A percentile compares a stretch with the other conserved stretches of the same genome.
Evolutionary conservation across 1,140 invertebrate genomes (phyloP).

Genomic region (Cyphomyrmex costatus): DNA sequence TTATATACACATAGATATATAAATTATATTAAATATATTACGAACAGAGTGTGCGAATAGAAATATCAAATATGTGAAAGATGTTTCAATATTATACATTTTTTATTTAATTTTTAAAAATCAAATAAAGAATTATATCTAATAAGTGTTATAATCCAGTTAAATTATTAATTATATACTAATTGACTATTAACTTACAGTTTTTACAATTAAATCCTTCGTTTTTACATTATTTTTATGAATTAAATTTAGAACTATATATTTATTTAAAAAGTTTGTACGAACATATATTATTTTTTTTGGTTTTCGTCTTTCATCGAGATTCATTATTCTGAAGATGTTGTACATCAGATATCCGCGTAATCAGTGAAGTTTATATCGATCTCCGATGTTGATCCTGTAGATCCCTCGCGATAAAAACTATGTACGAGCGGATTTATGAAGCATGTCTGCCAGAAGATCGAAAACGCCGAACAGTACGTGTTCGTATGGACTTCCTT

Average conservation of each 20-base stretch:
- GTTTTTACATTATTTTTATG: not conserved
- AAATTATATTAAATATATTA: not conserved
- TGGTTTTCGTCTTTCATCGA: not conserved
- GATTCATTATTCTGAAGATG: not conserved
- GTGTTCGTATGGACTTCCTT: slow-evolving; percentile 43
- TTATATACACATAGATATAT: not conserved
- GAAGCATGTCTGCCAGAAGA: slow-evolving; percentile 55
- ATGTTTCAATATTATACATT: not conserved
- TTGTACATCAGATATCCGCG: not conserved
- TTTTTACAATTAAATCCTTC: not conserved
- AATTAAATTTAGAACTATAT: not conserved
- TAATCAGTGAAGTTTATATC: slow-evolving; percentile 27
- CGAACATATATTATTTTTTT: not conserved
- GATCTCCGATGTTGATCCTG: slow-evolving; percentile 33
- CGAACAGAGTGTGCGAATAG: not conserved
- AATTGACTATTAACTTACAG: not conserved
- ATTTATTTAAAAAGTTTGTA: not conserved
- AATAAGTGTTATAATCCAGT: not conserved
- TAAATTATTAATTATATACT: not conserved
- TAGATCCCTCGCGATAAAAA: slow-evolving; percentile 39
- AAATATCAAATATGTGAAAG: not conserved
- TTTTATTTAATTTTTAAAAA: not conserved
- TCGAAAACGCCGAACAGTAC: slow-evolving; percentile 54
- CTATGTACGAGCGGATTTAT: slow-evolving; percentile 60
- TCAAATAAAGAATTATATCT: not conserved